phyloP scores from a whole-genome alignment of 2,113 vertebrate genomes.

The Sander lucioperca region DNA sequence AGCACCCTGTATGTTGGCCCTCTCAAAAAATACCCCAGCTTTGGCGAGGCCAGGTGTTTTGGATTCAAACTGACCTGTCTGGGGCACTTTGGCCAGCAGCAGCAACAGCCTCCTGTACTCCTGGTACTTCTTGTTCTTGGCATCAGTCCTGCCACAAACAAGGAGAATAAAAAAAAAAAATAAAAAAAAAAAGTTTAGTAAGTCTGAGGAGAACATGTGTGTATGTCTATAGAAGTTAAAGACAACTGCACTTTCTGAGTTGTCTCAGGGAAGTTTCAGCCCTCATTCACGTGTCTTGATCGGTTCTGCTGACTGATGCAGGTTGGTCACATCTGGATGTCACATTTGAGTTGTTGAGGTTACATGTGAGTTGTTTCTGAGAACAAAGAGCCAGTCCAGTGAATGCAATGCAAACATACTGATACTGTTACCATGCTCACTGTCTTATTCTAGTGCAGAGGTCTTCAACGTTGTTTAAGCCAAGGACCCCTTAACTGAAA shows the following conservation, averaged over 20 bases:
- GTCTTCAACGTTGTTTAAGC: too few species aligned
- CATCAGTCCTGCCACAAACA: constrained; percentile 61
- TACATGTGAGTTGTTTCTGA: not conserved
- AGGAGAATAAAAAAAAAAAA: constrained; percentile 17
- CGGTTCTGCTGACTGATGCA: not conserved
- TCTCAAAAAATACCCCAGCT: constrained; percentile 6
- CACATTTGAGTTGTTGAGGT: not conserved
- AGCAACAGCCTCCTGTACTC: constrained; percentile 83
- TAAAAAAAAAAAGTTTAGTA: not conserved
- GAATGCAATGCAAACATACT: too few species aligned
- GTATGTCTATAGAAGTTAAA: not conserved
- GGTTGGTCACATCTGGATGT: not conserved
- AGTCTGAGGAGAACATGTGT: constrained; percentile 6
- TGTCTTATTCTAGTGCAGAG: too few species aligned
- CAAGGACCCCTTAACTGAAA: too few species aligned
- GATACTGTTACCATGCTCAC: too few species aligned
- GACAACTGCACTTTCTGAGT: not conserved
- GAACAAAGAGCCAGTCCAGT: not conserved
- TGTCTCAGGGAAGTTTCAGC: not conserved
- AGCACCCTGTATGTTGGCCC: not conserved
- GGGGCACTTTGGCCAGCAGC: constrained; percentile 86
- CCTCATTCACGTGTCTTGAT: not conserved
- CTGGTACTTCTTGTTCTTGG: constrained; percentile 75
- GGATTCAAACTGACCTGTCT: constrained; percentile 85
- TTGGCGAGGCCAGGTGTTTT: constrained; percentile 12